Conservation (phyloP, 2,888 invertebrate species). For the Drosophila monieri region DNA sequence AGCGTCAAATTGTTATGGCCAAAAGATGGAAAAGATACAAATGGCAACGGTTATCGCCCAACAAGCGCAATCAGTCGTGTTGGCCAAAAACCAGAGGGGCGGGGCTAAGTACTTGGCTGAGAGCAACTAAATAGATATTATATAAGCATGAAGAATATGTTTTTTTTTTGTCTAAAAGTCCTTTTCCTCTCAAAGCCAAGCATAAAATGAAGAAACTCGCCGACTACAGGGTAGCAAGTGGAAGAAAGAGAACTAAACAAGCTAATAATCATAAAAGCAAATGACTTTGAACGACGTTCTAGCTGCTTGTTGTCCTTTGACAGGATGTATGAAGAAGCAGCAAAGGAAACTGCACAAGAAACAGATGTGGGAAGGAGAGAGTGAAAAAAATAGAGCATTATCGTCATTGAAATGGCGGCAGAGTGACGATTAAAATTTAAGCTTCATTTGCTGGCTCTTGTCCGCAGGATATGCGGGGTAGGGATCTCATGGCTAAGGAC, state of each 20-base stretch:
- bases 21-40: conserved; percentile 66
- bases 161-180: conserved; percentile 21
- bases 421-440: conserved; percentile 76
- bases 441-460: conserved; percentile 71
- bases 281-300: conserved; percentile 78
- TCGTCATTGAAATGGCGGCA: conserved; percentile 63
- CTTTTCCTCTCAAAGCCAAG: background rate
- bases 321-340: conserved; percentile 34
- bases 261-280: conserved; percentile 83
- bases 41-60: conserved; percentile 70
- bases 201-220: background rate
- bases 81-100: conserved; percentile 46
- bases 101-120: conserved; percentile 59
- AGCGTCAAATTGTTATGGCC: conserved; percentile 79
- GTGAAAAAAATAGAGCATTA: conserved; percentile 53
- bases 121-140: conserved; percentile 76
- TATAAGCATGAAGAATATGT: conserved; percentile 78
- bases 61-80: conserved; percentile 72
- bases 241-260: conserved; percentile 78
- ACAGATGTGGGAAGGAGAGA: conserved; percentile 21
- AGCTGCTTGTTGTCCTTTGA: conserved; percentile 30
- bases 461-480: conserved; percentile 33
- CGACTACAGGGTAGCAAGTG: conserved; percentile 30
- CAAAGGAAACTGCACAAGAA: conserved; percentile 15
- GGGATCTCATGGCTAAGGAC: conserved; percentile 11